Evolutionary conservation across 2,113 vertebrate species (phyloP), one percentile per base, ranked within the genome.

Genomic region (Hippolais icterina): DNA sequence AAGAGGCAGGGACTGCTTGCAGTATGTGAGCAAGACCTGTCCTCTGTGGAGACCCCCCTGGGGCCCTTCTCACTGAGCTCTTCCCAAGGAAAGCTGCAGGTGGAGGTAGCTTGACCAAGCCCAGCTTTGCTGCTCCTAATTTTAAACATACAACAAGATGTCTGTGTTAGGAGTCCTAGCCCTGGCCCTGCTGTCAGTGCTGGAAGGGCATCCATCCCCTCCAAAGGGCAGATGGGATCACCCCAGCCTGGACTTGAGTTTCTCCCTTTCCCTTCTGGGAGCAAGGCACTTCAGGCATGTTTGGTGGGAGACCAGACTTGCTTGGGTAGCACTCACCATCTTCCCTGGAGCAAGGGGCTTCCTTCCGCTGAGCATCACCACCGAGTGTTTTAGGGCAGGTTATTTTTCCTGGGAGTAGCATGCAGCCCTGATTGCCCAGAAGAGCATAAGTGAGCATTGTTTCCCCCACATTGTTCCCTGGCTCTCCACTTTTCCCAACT

Each of bases 401-500:
- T 95, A 70, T 94, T 96, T 83, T 96, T 90, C 83, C 77, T 79
- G 88, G 72, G 96, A 92, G 80, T 25, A 93, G 63, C 12, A 5
- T 18, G 52, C 57, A 89, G 88, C 41, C 35, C 87, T 37, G 68
- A 57, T 69, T 89, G 88, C 90, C 69, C 90, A 94, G 83, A 93
- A 91, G 96, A 94, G 94, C 94, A 97, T 96, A 97, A 96, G 89
- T 85, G 83, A 84, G 53, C 93, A 95, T 96, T 97, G 94, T 96
- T 97, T 90, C 53, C 49, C 79, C n/a, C 4, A 6, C 82, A 94
- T 96, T 96, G 91, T 97, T 96, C 56, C 46, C 53, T 22, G n/a
- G 64, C 93, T 93, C 94, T 96, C 91, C 70, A 94, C 93, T 96
- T 97, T 94, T 94, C 95, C 95, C 91, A 78, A 94, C 90, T 92